Conservation (phyloP, 92 coral and sea anemone species). For the Parazoanthus swiftii region DNA sequence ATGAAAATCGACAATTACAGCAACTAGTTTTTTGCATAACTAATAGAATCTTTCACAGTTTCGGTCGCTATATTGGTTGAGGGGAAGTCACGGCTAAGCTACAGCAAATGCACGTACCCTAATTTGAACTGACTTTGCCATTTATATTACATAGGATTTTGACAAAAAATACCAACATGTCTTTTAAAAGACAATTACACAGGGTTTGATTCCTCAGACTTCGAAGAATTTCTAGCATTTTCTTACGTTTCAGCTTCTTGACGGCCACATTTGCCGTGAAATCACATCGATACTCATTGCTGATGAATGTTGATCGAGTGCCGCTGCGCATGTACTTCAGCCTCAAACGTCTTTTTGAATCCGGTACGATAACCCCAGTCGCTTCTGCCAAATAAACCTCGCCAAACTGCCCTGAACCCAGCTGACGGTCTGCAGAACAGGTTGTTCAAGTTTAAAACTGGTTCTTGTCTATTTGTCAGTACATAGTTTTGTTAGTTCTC, state of each 20-base stretch:
- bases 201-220: too few species aligned
- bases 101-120: too few species aligned
- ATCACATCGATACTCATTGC: constrained; percentile 73
- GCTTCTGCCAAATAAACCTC: constrained; percentile 89
- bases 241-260: constrained; percentile 83
- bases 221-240: too few species aligned
- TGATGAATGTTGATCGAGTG: constrained; percentile 62
- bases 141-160: too few species aligned
- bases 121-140: too few species aligned
- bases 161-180: neutral
- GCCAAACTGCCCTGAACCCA: constrained; percentile 96
- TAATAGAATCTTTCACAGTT: too few species aligned
- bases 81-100: too few species aligned
- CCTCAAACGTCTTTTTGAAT: constrained; percentile 83
- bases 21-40: too few species aligned
- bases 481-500: too few species aligned
- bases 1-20: too few species aligned
- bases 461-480: neutral
- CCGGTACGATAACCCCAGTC: constrained; percentile 84
- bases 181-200: neutral
- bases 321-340: constrained; percentile 69
- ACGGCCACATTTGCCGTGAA: constrained; percentile 81
- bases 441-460: too few species aligned
- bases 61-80: too few species aligned
- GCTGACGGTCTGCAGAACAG: constrained; percentile 55